Percentiles rank a stretch among this genome's conserved stretches.
phyloP scores from a whole-genome alignment of 1,140 invertebrate species.

The Drosophila ironensis region DNA sequence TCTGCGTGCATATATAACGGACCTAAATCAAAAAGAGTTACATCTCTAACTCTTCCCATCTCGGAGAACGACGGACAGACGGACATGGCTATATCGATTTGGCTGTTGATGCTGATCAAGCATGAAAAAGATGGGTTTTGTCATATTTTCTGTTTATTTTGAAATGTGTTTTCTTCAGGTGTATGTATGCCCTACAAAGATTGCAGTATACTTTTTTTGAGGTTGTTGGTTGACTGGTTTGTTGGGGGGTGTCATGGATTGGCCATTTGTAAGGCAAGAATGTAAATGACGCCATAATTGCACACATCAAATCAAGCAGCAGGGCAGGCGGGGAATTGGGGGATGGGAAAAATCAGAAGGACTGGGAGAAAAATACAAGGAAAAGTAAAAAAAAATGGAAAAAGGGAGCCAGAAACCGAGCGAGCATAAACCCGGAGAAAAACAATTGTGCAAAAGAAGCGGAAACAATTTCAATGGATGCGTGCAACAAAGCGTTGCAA shows the following conservation, averaged over 20 bases:
- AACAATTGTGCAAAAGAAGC: conserved; percentile 36
- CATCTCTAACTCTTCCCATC: too few relatives aligned
- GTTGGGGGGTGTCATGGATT: conserved; percentile 37
- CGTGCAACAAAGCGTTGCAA: conserved; percentile 73
- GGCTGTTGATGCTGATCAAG: too few relatives aligned
- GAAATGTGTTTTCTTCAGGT: too few relatives aligned
- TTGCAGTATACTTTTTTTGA: not conserved
- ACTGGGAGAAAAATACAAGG: conserved; percentile 3
- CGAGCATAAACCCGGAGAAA: not conserved
- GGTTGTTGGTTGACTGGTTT: too few relatives aligned
- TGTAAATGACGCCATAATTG: conserved; percentile 79
- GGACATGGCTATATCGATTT: too few relatives aligned
- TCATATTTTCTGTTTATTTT: not conserved
- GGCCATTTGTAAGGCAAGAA: conserved; percentile 61
- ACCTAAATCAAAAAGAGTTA: too few relatives aligned
- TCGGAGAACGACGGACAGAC: too few relatives aligned
- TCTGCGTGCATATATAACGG: too few relatives aligned
- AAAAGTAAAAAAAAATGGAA: conserved; percentile 2
- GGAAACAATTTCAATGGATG: conserved; percentile 50
- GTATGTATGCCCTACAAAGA: too few relatives aligned
- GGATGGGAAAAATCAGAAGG: not conserved
- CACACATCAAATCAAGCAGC: conserved; percentile 66
- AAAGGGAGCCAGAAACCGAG: not conserved
- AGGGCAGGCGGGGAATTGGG: not conserved
- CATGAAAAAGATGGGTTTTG: too few relatives aligned